Evolutionary conservation across 1,140 invertebrate genomes (phyloP).

Genomic region (Nixonia krombeini): DNA sequence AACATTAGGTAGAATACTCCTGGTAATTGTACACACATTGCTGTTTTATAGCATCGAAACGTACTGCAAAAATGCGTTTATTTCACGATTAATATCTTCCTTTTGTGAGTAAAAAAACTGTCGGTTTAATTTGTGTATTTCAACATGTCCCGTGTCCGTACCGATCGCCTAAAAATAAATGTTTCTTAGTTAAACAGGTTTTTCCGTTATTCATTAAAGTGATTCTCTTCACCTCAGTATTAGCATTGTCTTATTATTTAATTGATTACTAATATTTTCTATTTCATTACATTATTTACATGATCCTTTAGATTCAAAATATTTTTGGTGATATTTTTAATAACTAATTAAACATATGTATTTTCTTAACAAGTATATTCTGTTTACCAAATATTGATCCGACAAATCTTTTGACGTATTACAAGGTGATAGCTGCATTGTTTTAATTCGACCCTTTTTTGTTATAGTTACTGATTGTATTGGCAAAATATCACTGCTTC

Average conservation of each 20-base stretch:
- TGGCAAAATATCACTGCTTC: constrained; percentile 67
- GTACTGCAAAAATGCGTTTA: constrained; percentile 64
- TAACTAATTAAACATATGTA: no score
- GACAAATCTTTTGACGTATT: constrained; percentile 55
- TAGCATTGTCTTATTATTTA: no score
- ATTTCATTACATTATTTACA: no score
- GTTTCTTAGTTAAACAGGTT: neutral
- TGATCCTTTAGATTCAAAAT: no score
- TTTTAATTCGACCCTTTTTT: constrained; percentile 55
- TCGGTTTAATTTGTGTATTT: constrained; percentile 69
- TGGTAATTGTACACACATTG: no score
- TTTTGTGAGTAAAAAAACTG: constrained; percentile 66
- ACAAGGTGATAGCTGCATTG: constrained; percentile 66
- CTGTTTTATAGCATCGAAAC: constrained; percentile 56
- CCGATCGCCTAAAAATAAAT: constrained; percentile 63
- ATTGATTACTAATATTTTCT: no score
- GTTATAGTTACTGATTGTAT: constrained; percentile 53
- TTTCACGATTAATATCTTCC: constrained; percentile 65
- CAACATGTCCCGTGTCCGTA: constrained; percentile 61
- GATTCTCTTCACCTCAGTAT: no score
- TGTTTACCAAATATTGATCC: constrained; percentile 64
- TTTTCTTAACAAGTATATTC: no score
- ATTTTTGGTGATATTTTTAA: no score
- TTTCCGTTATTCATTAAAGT: constrained; percentile 2
- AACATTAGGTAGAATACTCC: no score